These are phyloP conservation scores for Catharus fuscescens DNA, from an alignment of 2,113 vertebrate genomes.

Conservation along the genomic window DNA sequence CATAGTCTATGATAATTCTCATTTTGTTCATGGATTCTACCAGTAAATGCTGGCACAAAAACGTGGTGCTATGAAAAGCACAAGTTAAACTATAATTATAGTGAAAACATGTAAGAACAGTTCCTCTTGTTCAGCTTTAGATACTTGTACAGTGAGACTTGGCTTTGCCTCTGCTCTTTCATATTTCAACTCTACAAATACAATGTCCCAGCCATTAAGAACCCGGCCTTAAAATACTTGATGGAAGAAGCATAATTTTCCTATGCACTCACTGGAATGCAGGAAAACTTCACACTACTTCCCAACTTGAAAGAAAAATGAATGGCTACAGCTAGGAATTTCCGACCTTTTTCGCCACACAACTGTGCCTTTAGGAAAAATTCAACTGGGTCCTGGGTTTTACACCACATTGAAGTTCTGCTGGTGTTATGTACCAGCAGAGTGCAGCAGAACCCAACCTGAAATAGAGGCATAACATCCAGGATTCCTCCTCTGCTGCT, in stretches of 20 bases:
- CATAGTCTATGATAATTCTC: neutral
- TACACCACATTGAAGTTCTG: neutral
- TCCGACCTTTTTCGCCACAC: neutral
- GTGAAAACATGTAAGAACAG: neutral
- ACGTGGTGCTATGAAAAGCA: neutral
- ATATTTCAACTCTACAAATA: neutral
- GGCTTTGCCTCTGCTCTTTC: neutral
- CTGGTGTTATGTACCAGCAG: constrained; percentile 27
- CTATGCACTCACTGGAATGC: neutral
- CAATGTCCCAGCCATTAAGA: neutral
- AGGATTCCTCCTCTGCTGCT: neutral
- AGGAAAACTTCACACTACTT: neutral
- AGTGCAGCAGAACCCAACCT: constrained; percentile 49
- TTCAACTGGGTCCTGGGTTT: neutral
- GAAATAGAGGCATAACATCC: neutral
- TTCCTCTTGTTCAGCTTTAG: neutral
- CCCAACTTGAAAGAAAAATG: neutral
- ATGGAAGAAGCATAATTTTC: neutral
- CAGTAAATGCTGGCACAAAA: neutral
- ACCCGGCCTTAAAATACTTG: neutral
- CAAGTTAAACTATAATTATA: neutral
- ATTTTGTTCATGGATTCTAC: neutral
- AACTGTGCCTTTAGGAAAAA: neutral
- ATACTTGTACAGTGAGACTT: neutral
- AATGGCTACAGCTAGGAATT: neutral